Conservation (phyloP, 2,797 vertebrate species). For the Rhincodon typus region DNA sequence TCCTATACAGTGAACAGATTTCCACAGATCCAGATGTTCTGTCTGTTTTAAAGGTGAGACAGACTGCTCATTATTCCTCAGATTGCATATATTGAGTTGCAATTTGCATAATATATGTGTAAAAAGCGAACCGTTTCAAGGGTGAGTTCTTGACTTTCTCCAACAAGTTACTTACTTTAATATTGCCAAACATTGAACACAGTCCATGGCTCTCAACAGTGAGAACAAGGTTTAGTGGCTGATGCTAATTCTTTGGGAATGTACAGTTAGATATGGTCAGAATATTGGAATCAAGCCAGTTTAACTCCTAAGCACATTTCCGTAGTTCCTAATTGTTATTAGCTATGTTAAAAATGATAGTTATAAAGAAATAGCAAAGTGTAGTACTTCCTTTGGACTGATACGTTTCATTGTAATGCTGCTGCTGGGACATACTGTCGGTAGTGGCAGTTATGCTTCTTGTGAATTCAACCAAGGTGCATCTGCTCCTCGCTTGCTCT, state of each 20-base stretch:
- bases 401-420: no score
- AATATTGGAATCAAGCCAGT: not conserved
- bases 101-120: not conserved
- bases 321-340: not conserved
- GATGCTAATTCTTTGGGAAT: not conserved
- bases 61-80: not conserved
- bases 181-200: not conserved
- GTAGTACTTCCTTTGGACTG: not conserved
- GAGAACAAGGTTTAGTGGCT: not conserved
- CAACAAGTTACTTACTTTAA: not conserved
- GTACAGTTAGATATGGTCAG: not conserved
- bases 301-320: not conserved
- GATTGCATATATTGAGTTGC: not conserved
- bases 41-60: not conserved
- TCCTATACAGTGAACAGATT: not conserved
- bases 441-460: no score
- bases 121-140: not conserved
- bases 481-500: no score
- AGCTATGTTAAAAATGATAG: not conserved
- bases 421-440: no score
- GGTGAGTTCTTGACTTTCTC: not conserved
- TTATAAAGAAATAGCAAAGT: slow-evolving; percentile 2
- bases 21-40: not conserved
- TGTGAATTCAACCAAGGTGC: no score
- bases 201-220: not conserved